These are phyloP conservation scores for Alectoris magna DNA, from an alignment of 2,797 vertebrate genomes.

Conservation along the genomic window DNA sequence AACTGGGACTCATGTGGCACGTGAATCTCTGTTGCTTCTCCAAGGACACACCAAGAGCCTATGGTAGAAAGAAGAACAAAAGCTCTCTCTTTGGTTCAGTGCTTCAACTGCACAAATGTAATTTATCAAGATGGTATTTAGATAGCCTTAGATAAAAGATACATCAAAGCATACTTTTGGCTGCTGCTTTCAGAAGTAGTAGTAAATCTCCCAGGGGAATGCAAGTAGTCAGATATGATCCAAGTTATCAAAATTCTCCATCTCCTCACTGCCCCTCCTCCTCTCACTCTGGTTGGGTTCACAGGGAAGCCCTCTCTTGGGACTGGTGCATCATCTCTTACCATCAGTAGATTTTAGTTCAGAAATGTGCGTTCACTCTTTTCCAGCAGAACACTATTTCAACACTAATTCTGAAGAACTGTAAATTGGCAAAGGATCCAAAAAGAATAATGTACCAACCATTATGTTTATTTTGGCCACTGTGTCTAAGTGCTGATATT, in stretches of 20 bases:
- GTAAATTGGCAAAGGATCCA: constrained; percentile 15
- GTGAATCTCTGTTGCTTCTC: not conserved
- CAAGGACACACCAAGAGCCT: not conserved
- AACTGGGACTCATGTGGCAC: not conserved
- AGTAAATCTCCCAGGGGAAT: constrained; percentile 14
- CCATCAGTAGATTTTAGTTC: not conserved
- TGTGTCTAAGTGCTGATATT: constrained; percentile 33
- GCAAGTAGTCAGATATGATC: constrained; percentile 23
- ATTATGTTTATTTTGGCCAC: constrained; percentile 38
- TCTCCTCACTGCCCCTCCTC: not conserved
- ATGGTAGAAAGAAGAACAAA: not conserved
- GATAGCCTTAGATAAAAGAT: constrained; percentile 43
- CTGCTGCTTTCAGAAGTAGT: constrained; percentile 40
- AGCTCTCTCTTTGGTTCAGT: constrained; percentile 15
- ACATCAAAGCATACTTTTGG: constrained; percentile 45
- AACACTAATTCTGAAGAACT: not conserved
- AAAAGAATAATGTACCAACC: constrained; percentile 31
- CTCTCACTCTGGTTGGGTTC: not conserved
- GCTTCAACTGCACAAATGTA: not conserved
- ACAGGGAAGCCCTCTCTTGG: not conserved
- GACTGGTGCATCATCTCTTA: not conserved
- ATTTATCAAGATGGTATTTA: constrained; percentile 20
- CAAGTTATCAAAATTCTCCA: constrained; percentile 9
- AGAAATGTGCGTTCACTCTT: constrained; percentile 19
- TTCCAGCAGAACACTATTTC: not conserved